phyloP scores from a whole-genome alignment of 2,797 vertebrate species.

The Brachyrhaphis roseni region DNA sequence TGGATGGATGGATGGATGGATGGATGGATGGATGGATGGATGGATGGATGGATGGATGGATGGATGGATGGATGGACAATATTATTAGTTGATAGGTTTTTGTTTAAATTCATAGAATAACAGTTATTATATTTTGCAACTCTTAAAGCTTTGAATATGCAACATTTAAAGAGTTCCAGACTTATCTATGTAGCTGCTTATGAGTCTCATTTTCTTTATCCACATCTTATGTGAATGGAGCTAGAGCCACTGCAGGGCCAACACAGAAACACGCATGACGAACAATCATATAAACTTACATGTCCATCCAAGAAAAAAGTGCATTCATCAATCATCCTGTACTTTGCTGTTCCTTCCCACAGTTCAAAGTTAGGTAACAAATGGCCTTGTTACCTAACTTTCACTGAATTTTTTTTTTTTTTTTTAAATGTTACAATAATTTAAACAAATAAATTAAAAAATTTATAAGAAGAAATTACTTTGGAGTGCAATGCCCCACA shows the following conservation, averaged over 20 bases:
- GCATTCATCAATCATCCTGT: neutral
- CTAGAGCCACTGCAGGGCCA: neutral
- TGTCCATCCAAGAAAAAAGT: neutral
- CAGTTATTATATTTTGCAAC: too few relatives aligned
- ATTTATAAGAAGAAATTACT: neutral
- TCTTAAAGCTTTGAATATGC: too few relatives aligned
- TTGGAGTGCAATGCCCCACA: neutral
- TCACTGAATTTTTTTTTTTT: neutral
- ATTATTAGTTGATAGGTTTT: neutral
- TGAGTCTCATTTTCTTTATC: neutral
- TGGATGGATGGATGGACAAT: neutral
- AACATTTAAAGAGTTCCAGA: too few relatives aligned
- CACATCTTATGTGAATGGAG: neutral
- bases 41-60: neutral
- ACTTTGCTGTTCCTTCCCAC: neutral
- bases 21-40: conserved; percentile 1
- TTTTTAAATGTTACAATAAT: neutral
- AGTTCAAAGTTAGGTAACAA: neutral
- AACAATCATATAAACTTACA: neutral
- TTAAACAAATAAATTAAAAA: neutral
- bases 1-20: neutral
- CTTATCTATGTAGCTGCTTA: too few relatives aligned
- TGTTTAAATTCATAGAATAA: too few relatives aligned
- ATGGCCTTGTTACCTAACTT: neutral
- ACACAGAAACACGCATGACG: neutral